Conservation (phyloP, 2,888 invertebrate genomes). For the Zeuzera pyrina region DNA sequence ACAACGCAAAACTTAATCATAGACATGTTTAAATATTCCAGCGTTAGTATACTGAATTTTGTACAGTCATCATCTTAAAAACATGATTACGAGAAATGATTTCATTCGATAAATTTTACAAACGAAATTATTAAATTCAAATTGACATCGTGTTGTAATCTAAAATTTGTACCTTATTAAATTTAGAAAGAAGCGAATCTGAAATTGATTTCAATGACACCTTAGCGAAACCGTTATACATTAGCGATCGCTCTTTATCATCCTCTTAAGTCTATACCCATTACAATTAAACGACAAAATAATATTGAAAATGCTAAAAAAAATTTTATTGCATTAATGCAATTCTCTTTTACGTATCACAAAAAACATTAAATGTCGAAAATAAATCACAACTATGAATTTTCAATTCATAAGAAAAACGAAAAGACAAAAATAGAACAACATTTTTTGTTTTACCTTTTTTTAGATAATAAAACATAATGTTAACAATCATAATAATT, state of each 20-base stretch:
- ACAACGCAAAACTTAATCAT: slow-evolving; percentile 57
- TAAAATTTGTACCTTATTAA: slow-evolving; percentile 55
- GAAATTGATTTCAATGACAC: slow-evolving; percentile 31
- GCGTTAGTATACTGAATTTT: slow-evolving; percentile 34
- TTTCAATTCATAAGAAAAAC: slow-evolving; percentile 67
- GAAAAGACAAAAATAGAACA: slow-evolving; percentile 60
- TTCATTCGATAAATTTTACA: no score
- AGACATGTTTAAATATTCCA: slow-evolving; percentile 41
- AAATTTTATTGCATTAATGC: slow-evolving; percentile 66
- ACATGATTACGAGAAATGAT: no score
- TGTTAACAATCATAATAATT: slow-evolving; percentile 30
- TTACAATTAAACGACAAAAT: slow-evolving; percentile 34
- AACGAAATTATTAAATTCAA: slow-evolving; percentile 8
- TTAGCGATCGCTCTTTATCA: slow-evolving; percentile 31
- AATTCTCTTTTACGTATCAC: slow-evolving; percentile 67
- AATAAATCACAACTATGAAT: slow-evolving; percentile 74
- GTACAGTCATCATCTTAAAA: slow-evolving; percentile 31
- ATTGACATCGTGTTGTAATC: slow-evolving; percentile 50
- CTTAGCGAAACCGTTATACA: slow-evolving; percentile 26
- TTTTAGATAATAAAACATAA: slow-evolving; percentile 21
- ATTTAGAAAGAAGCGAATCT: slow-evolving; percentile 45
- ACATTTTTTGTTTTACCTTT: slow-evolving; percentile 22
- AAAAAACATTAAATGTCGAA: slow-evolving; percentile 72
- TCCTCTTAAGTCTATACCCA: slow-evolving; percentile 28
- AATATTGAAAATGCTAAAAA: slow-evolving; percentile 44